Evolutionary conservation across 2,797 vertebrate genomes (phyloP).

Genomic region (Pipistrellus kuhlii): DNA sequence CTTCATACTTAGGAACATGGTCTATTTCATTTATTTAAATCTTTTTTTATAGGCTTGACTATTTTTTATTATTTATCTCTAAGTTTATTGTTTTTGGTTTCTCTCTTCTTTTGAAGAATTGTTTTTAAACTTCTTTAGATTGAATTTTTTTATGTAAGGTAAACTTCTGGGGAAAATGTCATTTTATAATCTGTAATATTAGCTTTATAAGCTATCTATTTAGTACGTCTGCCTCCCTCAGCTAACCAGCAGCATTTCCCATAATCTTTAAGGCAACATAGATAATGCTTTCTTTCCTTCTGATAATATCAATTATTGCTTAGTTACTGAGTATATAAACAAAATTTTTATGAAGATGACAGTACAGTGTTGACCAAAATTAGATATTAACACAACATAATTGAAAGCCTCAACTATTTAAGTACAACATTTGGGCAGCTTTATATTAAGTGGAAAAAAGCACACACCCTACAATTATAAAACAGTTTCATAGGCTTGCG

Average conservation of each 20-base stretch:
- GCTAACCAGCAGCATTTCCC: background rate
- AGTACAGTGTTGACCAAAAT: constrained; percentile 19
- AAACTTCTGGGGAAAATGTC: constrained; percentile 21
- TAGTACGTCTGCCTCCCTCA: background rate
- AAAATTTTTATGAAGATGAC: background rate
- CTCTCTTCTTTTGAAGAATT: background rate
- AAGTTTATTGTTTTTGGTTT: constrained; percentile 44
- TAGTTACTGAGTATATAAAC: constrained; percentile 1
- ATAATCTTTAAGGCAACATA: background rate
- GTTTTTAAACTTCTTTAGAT: constrained; percentile 52
- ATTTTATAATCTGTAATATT: constrained; percentile 20
- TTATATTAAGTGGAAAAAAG: constrained; percentile 38
- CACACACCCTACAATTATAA: background rate
- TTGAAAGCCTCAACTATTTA: background rate
- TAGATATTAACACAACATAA: background rate
- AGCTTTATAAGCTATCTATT: background rate
- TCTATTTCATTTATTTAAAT: constrained; percentile 23
- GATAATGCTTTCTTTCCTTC: background rate
- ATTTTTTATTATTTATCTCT: constrained; percentile 1
- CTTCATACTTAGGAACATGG: background rate
- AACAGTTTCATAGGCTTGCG: background rate
- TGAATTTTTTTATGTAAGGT: background rate
- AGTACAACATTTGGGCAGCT: background rate
- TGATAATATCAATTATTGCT: background rate
- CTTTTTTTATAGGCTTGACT: background rate